Conservation (phyloP, 1,140 invertebrate genomes). For the Drosophila tristis region DNA sequence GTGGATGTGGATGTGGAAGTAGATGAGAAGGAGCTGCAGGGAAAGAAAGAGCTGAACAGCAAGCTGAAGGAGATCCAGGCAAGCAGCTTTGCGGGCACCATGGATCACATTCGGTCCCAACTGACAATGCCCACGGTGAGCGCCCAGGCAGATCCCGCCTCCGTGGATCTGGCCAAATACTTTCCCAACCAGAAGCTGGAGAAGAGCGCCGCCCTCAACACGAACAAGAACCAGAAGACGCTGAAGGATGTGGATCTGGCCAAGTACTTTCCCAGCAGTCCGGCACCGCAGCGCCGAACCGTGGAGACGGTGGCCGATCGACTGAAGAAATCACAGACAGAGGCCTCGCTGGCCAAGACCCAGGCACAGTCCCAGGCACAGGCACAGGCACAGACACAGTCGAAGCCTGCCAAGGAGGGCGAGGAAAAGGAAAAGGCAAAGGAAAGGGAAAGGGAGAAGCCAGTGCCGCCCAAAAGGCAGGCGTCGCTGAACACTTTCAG, state of each 20-base stretch:
- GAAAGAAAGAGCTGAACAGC: slow-evolving; percentile 52
- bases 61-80: slow-evolving; percentile 78
- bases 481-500: slow-evolving; percentile 66
- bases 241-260: slow-evolving; percentile 79
- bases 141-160: slow-evolving; percentile 48
- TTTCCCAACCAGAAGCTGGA: slow-evolving; percentile 81
- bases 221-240: slow-evolving; percentile 80
- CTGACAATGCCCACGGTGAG: slow-evolving; percentile 74
- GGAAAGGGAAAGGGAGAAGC: slow-evolving; percentile 21
- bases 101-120: slow-evolving; percentile 78
- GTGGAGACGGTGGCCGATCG: slow-evolving; percentile 73
- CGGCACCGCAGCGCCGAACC: slow-evolving; percentile 68
- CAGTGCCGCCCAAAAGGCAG: slow-evolving; percentile 59
- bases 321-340: slow-evolving; percentile 74
- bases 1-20: slow-evolving; percentile 53
- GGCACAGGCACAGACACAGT: neutral
- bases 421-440: neutral
- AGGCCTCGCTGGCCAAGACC: slow-evolving; percentile 37
- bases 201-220: slow-evolving; percentile 56
- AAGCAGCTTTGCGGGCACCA: slow-evolving; percentile 78
- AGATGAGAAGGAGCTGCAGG: slow-evolving; percentile 13
- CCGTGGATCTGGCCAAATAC: slow-evolving; percentile 79
- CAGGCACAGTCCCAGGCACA: no score
- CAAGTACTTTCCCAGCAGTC: slow-evolving; percentile 81
- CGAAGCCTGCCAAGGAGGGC: slow-evolving; percentile 8